Evolutionary conservation across 2,888 invertebrate species (phyloP), one percentile per base, ranked within the genome.

Genomic region (Electrophaes corylata): DNA sequence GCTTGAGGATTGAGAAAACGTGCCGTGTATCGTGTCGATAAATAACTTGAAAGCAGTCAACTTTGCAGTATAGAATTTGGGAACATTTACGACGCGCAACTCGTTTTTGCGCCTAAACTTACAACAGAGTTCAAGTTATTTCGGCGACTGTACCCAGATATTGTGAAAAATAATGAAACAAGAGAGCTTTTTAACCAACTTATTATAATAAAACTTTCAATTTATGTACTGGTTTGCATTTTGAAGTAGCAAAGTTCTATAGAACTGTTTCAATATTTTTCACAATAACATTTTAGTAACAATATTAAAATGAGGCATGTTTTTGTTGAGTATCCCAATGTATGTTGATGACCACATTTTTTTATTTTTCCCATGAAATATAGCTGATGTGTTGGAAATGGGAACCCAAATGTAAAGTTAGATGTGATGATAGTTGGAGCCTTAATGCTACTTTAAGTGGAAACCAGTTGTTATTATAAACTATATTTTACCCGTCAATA

Each of bases 191-290:
- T 23, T 23, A 3, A 23, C 23, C 23, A 6, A 23, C 23, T 6
- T 1, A 6, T 23, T 5, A 23, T 1, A 2, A 23, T 23, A 33
- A 19, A 53, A 53, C n/a, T n/a, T n/a, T n/a, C n/a, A n/a, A n/a
- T n/a, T n/a, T n/a, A n/a, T n/a, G n/a, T n/a, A n/a, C n/a, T n/a
- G n/a, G n/a, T n/a, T n/a, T 58, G 52, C 52, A 43, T 20, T 37
- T 18, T 1, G 10, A 43, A n/a, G 31, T 8, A n/a, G 4, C 23
- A 41, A 29, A 20, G 44, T 44, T 31, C 11, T 50, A 50, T n/a
- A 31, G 37, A 16, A 43, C 33, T 8, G 33, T 55, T 46, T 56
- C 40, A 60, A 60, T 60, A 65, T 59, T 66, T 65, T 63, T 61
- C 71, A 67, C 64, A 60, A 64, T 47, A 45, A 52, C 35, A 6